A percentile compares a stretch with the other conserved stretches of the same genome.
Conservation (phyloP, 2,797 vertebrate species). For the Rhynchonycteris naso region DNA sequence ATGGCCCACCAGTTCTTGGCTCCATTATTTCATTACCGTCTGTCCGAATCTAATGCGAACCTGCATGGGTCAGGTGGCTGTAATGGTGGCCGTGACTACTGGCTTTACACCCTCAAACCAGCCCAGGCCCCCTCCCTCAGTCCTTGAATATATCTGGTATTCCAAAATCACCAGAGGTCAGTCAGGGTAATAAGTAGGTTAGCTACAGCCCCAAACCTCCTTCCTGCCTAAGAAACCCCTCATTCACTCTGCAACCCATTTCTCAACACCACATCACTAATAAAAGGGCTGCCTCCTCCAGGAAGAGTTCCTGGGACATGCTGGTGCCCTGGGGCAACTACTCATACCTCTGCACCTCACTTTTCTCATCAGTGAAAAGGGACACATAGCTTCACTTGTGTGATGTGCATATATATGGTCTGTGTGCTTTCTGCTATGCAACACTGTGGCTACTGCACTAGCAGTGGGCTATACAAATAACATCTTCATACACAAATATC, state of each 20-base stretch:
- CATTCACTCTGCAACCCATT: background rate
- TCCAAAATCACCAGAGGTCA: background rate
- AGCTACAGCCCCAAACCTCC: background rate
- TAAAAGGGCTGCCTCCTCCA: slow-evolving; percentile 16
- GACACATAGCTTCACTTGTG: background rate
- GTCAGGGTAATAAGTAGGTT: background rate
- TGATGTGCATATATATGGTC: background rate
- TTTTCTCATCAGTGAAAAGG: background rate
- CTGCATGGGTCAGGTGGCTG: no score
- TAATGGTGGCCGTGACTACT: no score
- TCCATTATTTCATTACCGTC: no score
- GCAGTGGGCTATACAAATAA: background rate
- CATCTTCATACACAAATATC: background rate
- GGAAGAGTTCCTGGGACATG: background rate
- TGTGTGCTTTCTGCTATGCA: background rate
- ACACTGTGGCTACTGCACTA: background rate
- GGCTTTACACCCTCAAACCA: no score
- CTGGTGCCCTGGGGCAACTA: background rate
- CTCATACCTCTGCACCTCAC: background rate
- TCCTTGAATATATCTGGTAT: background rate
- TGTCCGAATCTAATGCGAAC: no score
- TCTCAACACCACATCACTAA: background rate
- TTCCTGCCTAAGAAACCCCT: background rate
- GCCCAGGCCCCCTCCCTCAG: background rate
- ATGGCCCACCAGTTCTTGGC: no score